Conservation (phyloP, 2,888 invertebrate genomes). For the Iselma pallidipennis region DNA sequence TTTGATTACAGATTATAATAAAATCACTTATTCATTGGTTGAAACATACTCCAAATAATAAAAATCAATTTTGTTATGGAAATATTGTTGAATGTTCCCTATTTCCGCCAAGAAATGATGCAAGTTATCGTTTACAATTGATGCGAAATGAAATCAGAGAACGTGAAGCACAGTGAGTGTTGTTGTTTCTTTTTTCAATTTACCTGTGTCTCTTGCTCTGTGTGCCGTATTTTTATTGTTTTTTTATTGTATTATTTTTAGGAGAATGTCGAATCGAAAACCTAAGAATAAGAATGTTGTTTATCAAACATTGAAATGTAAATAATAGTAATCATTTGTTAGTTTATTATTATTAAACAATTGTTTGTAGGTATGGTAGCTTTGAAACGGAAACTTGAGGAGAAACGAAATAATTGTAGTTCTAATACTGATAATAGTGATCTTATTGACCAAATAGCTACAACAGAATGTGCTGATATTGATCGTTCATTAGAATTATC, state of each 20-base stretch:
- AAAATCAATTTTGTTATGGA: constrained; percentile 7
- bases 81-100: constrained; percentile 35
- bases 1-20: constrained; percentile 28
- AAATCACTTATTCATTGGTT: constrained; percentile 34
- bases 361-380: constrained; percentile 37
- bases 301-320: constrained; percentile 42
- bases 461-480: too few species aligned
- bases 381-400: constrained; percentile 35
- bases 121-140: constrained; percentile 31
- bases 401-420: constrained; percentile 20
- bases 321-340: not conserved
- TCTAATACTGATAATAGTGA: not conserved
- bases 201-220: too few species aligned
- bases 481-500: too few species aligned
- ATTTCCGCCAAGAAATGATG: constrained; percentile 35
- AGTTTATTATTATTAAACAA: not conserved
- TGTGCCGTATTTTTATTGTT: not conserved
- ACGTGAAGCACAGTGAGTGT: constrained; percentile 33
- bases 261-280: constrained; percentile 35
- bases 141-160: constrained; percentile 32
- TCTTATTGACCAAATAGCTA: too few species aligned
- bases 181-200: not conserved
- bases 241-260: constrained; percentile 20
- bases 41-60: constrained; percentile 25
- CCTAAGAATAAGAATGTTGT: constrained; percentile 37